A percentile compares a stretch with the other conserved stretches of the same genome.
Evolutionary conservation across 2,797 vertebrate genomes (phyloP).

Genomic region (Avahi laniger): DNA sequence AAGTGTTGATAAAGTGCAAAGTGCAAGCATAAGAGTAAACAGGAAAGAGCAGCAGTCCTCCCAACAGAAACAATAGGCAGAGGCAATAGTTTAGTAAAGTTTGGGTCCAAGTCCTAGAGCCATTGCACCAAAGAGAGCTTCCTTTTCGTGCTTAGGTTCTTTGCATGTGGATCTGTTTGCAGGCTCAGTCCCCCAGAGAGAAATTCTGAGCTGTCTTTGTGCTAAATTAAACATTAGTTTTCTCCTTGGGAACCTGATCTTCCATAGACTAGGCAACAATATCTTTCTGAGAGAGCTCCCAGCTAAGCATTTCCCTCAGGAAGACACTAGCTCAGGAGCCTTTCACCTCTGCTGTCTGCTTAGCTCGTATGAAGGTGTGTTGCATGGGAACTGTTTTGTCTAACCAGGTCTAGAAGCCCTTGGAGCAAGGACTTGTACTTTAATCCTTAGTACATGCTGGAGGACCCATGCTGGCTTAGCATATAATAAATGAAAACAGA

Average conservation of each 20-base stretch:
- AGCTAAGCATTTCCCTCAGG: constrained; percentile 57
- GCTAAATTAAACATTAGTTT: constrained; percentile 78
- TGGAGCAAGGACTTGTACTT: neutral
- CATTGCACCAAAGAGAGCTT: neutral
- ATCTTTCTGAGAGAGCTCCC: constrained; percentile 63
- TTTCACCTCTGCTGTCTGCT: constrained; percentile 28
- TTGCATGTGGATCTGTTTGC: constrained; percentile 61
- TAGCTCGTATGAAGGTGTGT: neutral
- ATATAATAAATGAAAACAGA: neutral
- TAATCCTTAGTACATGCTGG: neutral
- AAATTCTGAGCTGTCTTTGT: constrained; percentile 71
- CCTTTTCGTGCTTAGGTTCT: constrained; percentile 10
- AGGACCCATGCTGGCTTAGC: neutral
- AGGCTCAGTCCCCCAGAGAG: constrained; percentile 62
- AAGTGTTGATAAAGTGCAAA: neutral
- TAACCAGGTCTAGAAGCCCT: neutral
- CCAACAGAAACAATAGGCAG: neutral
- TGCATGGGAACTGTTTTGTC: neutral
- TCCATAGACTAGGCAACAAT: constrained; percentile 64
- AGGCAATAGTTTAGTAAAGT: neutral
- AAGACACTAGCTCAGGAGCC: constrained; percentile 29
- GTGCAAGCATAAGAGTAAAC: neutral
- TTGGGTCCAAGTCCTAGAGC: neutral
- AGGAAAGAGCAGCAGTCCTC: neutral
- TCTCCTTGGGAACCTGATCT: constrained; percentile 77